Conservation (phyloP, 1,140 invertebrate species). For the Polyergus mexicanus region DNA sequence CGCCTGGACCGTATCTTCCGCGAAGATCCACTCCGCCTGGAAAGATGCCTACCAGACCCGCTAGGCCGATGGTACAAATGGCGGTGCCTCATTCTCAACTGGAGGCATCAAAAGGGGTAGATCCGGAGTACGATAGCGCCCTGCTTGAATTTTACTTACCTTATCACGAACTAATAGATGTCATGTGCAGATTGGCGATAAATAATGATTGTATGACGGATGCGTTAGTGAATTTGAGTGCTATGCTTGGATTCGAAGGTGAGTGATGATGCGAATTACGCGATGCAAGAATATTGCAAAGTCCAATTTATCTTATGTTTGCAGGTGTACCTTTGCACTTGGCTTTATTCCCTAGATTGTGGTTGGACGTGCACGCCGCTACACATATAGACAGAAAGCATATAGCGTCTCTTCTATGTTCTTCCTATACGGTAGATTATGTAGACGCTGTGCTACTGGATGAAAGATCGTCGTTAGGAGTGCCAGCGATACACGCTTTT, state of each 20-base stretch:
- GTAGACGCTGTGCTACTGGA: conserved; percentile 93
- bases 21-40: conserved; percentile 88
- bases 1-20: conserved; percentile 92
- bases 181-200: conserved; percentile 95
- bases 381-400: conserved; percentile 92
- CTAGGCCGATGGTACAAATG: conserved; percentile 95
- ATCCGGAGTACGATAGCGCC: conserved; percentile 93
- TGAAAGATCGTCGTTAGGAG: conserved; percentile 92
- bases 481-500: conserved; percentile 93
- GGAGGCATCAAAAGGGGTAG: conserved; percentile 90
- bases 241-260: conserved; percentile 95
- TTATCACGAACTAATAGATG: conserved; percentile 95
- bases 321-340: conserved; percentile 92
- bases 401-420: conserved; percentile 91
- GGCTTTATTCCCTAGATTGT: conserved; percentile 94
- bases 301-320: conserved; percentile 55
- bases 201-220: conserved; percentile 93
- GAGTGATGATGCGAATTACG: neutral
- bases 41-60: conserved; percentile 89
- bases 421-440: conserved; percentile 94
- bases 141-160: conserved; percentile 93
- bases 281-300: neutral
- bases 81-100: conserved; percentile 92
- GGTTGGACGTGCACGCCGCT: conserved; percentile 93
- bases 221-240: conserved; percentile 92